Evolutionary conservation across 2,113 vertebrate genomes (phyloP), one percentile per base, ranked within the genome.

Genomic region (Cryptoleucopteryx plumbea): DNA sequence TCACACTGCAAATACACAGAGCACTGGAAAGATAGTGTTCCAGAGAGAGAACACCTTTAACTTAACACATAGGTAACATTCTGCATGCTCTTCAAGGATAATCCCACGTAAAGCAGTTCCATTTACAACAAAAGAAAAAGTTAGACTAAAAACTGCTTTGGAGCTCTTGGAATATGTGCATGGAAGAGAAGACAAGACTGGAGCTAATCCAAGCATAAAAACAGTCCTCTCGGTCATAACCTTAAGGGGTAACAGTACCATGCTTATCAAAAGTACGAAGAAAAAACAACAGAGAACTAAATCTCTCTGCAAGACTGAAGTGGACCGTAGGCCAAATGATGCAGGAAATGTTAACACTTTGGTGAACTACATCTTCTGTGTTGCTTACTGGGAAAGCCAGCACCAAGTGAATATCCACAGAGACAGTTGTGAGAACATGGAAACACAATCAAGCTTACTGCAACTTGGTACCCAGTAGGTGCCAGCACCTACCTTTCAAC

Each of bases 381-480:
- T 6, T 75, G 52, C 50, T 27, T 18, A 42, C 32, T 56, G 29
- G 63, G 32, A 80, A 55, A 81, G 40, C 5, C 73, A 86, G 22
- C n/a, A 70, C 45, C 58, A 70, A 29, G 4, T 3, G 13, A 58
- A 48, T 21, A 61, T 4, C 42, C 9, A 3, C 21, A 53, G 45
- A 73, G 53, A 55, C 15, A 65, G 65, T 0, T 66, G 27, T 40
- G 25, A 88, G 67, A 50, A 81, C 63, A 23, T 6, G 50, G 68
- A 50, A 73, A 84, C 5, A 4, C 0, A 0, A 56, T 4, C 17
- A 16, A 47, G 11, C 19, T 85, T 42, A n/a, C 31, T 47, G 47
- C 52, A 82, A 3, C 17, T 16, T 4, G 16, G 53, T 22, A 93
- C 94, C 67, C 86, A 43, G 67, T 1, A 83, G 74, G 38, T 82